A percentile compares a stretch with the other conserved stretches of the same genome.
These are phyloP conservation scores for Bubo bubo DNA, from an alignment of 2,113 vertebrate species.

Conservation along the genomic window DNA sequence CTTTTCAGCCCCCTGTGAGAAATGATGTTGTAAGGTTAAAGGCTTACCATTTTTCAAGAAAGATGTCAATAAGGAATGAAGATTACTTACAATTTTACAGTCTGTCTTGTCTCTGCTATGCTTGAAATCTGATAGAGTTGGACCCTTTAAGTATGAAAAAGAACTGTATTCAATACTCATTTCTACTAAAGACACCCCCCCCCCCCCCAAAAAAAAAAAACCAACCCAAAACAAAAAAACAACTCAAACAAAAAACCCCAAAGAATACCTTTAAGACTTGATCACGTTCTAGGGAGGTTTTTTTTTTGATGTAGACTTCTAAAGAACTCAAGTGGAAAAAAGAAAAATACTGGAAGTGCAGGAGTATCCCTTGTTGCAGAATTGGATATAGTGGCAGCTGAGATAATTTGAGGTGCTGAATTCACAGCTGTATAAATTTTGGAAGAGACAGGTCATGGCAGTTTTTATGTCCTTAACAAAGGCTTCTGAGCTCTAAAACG, in stretches of 20 bases:
- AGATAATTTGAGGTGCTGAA: neutral
- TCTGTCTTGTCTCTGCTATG: neutral
- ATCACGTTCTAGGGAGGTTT: neutral
- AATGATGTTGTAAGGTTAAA: conserved; percentile 27
- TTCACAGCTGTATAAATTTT: neutral
- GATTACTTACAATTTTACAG: neutral
- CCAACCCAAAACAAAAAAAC: neutral
- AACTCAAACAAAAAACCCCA: neutral
- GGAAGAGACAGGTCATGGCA: neutral
- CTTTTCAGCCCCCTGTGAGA: neutral
- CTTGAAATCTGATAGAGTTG: neutral
- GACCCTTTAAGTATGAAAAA: neutral
- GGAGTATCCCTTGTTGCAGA: neutral
- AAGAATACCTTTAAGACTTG: neutral
- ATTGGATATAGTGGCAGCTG: neutral
- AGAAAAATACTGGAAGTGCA: neutral
- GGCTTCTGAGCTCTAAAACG: neutral
- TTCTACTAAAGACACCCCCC: neutral
- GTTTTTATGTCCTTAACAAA: neutral
- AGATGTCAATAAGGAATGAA: conserved; percentile 1
- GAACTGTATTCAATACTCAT: neutral
- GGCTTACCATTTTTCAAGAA: conserved; percentile 9
- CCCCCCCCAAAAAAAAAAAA: neutral
- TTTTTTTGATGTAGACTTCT: neutral
- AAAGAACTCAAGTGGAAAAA: neutral